A percentile compares a stretch with the other conserved stretches of the same genome.
phyloP scores from a whole-genome alignment of 2,888 invertebrate species.

The Diloba caeruleocephala region DNA sequence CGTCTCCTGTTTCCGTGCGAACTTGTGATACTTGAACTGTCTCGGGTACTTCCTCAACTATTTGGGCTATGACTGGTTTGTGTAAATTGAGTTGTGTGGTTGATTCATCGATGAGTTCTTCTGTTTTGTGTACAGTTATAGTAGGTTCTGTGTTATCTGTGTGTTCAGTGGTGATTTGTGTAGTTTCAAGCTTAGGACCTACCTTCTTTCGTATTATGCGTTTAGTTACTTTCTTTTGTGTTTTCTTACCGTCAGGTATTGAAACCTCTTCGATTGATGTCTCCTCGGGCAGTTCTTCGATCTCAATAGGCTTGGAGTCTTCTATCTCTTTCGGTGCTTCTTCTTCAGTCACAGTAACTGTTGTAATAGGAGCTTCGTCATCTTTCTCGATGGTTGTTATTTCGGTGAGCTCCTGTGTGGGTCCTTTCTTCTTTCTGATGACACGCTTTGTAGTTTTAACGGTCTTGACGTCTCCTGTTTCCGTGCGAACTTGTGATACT shows the following conservation, averaged over 20 bases:
- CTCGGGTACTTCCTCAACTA: constrained; percentile 28
- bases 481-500: constrained; percentile 15
- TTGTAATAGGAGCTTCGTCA: constrained; percentile 68
- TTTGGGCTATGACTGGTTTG: background rate
- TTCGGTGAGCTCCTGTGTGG: constrained; percentile 71
- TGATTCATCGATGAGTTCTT: constrained; percentile 56
- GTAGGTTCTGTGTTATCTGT: constrained; percentile 1
- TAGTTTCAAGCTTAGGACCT: constrained; percentile 50
- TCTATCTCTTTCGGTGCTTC: constrained; percentile 53
- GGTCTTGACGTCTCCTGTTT: constrained; percentile 64
- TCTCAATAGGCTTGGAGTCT: constrained; percentile 52
- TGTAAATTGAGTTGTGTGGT: constrained; percentile 38
- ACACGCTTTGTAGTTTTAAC: constrained; percentile 57
- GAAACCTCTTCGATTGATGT: constrained; percentile 60
- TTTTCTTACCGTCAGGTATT: constrained; percentile 61
- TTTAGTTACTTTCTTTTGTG: constrained; percentile 11
- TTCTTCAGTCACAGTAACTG: constrained; percentile 52
- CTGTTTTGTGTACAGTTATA: constrained; percentile 6
- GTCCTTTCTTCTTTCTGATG: constrained; percentile 70
- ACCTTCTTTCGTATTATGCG: constrained; percentile 50
- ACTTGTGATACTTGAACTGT: constrained; percentile 59
- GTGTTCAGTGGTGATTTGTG: constrained; percentile 20
- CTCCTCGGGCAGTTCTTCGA: constrained; percentile 69
- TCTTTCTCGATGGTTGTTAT: constrained; percentile 77
- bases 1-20: constrained; percentile 8